Evolutionary conservation across 2,797 vertebrate species (phyloP).

Genomic region (Crotalus adamanteus): DNA sequence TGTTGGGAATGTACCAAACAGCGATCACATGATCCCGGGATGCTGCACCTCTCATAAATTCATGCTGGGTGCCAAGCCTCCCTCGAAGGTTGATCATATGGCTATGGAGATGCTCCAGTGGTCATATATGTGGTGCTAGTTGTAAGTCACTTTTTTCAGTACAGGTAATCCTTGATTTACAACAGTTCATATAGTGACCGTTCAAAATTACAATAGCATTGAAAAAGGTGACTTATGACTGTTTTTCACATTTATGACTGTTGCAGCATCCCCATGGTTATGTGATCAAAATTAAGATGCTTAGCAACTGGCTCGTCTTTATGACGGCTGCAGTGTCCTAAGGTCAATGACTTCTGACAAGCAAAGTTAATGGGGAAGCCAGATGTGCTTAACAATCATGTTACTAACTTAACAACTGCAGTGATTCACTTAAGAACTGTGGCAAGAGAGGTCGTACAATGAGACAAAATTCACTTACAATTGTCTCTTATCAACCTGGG

Average conservation of each 20-base stretch:
- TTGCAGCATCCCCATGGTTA: not conserved
- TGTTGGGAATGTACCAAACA: not conserved
- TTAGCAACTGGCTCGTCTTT: not conserved
- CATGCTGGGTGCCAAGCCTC: not conserved
- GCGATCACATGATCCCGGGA: not conserved
- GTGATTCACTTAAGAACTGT: not conserved
- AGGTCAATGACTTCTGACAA: not conserved
- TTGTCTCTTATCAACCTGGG: not conserved
- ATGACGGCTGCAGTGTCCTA: fast-evolving
- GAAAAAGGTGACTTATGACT: not conserved
- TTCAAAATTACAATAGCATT: not conserved
- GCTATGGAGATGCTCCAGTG: not conserved
- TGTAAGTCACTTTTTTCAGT: not conserved
- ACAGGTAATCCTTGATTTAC: not conserved
- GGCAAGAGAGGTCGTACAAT: not conserved
- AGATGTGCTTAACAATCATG: not conserved
- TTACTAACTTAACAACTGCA: not conserved
- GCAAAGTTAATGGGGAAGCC: not conserved
- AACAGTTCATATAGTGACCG: not conserved
- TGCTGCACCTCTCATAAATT: not conserved
- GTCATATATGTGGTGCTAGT: not conserved
- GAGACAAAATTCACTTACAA: not conserved
- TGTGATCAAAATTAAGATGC: not conserved
- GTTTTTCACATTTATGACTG: not conserved
- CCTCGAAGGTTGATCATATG: not conserved